Evolutionary conservation across 2,797 vertebrate genomes (phyloP).

Genomic region (Enteromius treurensis): DNA sequence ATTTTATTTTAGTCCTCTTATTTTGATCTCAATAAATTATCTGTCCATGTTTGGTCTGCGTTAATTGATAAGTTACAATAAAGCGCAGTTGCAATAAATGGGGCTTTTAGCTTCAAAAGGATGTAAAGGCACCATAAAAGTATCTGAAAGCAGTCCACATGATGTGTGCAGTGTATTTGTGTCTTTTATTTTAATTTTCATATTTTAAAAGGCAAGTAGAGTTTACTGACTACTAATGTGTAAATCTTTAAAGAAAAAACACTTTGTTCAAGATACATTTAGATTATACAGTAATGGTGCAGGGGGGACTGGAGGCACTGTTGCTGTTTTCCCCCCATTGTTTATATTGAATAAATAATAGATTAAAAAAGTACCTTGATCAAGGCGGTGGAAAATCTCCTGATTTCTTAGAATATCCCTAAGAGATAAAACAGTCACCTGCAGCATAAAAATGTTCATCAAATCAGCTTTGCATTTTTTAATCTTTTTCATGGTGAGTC

Average conservation of each 20-base stretch:
- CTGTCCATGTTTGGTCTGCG: background rate
- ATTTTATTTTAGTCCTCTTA: background rate
- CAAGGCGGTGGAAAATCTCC: background rate
- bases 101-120: conserved; percentile 7
- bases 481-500: background rate
- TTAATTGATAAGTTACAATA: background rate
- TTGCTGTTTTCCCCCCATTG: background rate
- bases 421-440: background rate
- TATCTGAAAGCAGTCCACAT: background rate
- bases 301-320: background rate
- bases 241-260: background rate
- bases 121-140: conserved; percentile 2
- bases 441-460: conserved; percentile 9
- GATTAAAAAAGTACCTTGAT: background rate
- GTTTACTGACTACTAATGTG: conserved; percentile 1
- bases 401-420: background rate
- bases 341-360: background rate
- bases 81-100: background rate
- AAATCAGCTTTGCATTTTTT: conserved; percentile 17
- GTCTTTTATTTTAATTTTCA: background rate
- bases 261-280: conserved; percentile 9
- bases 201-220: background rate
- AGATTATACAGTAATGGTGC: background rate
- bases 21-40: background rate
- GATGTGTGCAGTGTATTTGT: background rate